Evolutionary conservation across 30 jellyfish, hydroid and myxozoan genomes (phyloP), one percentile per base, ranked within the genome.

Genomic region (Chironex yamaguchii): DNA sequence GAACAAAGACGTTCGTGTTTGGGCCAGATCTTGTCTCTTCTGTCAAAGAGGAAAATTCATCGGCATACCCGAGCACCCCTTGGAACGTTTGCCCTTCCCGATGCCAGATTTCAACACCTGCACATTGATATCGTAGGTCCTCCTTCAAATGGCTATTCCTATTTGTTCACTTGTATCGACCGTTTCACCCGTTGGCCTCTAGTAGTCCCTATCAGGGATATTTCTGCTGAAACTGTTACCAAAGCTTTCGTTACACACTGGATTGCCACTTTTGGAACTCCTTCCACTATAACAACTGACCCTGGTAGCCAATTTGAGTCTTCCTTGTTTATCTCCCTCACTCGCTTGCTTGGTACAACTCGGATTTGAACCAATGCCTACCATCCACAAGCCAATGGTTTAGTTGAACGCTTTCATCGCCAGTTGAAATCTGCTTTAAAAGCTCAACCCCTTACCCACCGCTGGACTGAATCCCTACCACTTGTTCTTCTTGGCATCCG

Each of bases 181-280:
- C 92, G 90, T 4, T 86, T 54, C 50, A 86, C 86, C 2, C 73
- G 94, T 25, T 84, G 94, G 94, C 96, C 86, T 0, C 86, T 54
- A 75, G 95, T 84, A 11, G 42, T 65, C 25, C 85, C 92, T 14
- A 53, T 85, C 25, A 11, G 49, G 14, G 34, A 74, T 29, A 74
- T 62, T 12, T 29, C 92, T 23, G 95, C 95, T 1, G 88, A 52
- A 28, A 25, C 67, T 2, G 62, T 50, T 29, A 76, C 91, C 29
- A 50, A 20, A 3, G 76, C 92, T 4, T 58, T 85, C n/a, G n/a
- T 85, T 54, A 0, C 24, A 2, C 42, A 52, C 11, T 85, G 88
- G 95, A 49, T 85, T 29, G 34, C 91, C 1, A 9, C 48, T 22
- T 85, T 71, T 31, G 92, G 92, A 11, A 82, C 52, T 50, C 91